Percentiles rank a stretch among this genome's conserved stretches.
Conservation (phyloP, 2,888 invertebrate species). For the Metallyticus violacea region DNA sequence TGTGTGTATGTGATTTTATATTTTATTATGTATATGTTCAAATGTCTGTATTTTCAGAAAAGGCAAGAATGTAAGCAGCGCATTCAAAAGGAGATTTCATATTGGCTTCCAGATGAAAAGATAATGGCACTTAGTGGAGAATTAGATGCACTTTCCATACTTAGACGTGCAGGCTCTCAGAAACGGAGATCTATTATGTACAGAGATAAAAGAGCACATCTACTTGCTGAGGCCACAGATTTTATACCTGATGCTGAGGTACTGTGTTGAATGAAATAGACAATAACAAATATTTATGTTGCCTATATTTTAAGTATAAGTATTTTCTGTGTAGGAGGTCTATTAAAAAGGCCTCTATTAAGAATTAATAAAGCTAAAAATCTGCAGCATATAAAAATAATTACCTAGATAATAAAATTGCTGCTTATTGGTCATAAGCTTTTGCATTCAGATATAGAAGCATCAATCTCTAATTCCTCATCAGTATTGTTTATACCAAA, state of each 20-base stretch:
- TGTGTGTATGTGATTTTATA: too few species aligned
- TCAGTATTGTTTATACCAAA: too few species aligned
- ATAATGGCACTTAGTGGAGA: conserved; percentile 72
- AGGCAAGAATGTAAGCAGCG: conserved; percentile 64
- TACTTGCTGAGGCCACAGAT: conserved; percentile 77
- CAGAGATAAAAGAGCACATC: conserved; percentile 77
- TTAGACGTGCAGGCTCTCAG: conserved; percentile 76
- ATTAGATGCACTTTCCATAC: conserved; percentile 69
- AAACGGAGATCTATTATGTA: conserved; percentile 72
- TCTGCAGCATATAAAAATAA: too few species aligned
- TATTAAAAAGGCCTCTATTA: too few species aligned
- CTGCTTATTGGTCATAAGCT: too few species aligned
- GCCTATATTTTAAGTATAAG: not conserved
- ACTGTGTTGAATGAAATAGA: conserved; percentile 19
- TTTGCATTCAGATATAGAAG: too few species aligned
- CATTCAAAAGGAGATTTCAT: conserved; percentile 62
- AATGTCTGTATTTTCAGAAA: conserved; percentile 48
- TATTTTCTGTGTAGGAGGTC: not conserved
- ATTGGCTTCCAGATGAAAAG: conserved; percentile 81
- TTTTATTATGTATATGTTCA: not conserved
- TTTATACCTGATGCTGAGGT: conserved; percentile 55
- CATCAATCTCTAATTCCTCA: too few species aligned
- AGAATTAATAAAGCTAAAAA: too few species aligned
- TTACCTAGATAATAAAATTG: too few species aligned
- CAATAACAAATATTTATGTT: not conserved